Conservation (phyloP, 2,888 invertebrate genomes). For the Caenorhabditis sinica region DNA sequence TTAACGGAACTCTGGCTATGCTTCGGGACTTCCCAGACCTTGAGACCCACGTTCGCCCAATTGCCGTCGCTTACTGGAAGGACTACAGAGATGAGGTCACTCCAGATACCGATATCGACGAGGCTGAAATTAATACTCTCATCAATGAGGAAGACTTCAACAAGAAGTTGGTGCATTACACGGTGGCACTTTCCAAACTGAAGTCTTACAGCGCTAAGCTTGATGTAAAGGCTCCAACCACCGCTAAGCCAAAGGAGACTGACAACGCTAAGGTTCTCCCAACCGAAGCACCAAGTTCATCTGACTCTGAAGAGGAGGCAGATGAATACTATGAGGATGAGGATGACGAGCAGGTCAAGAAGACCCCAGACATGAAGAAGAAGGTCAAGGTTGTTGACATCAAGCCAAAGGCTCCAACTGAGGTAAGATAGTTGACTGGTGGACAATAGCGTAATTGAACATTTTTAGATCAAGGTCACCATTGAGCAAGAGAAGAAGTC, state of each 20-base stretch:
- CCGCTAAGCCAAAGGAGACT: slow-evolving; percentile 62
- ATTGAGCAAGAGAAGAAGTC: slow-evolving; percentile 57
- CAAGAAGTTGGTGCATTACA: slow-evolving; percentile 65
- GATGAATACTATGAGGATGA: slow-evolving; percentile 80
- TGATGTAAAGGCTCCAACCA: slow-evolving; percentile 68
- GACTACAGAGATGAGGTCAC: slow-evolving; percentile 83
- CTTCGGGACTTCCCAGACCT: slow-evolving; percentile 83
- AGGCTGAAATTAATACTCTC: slow-evolving; percentile 60
- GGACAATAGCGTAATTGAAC: background rate
- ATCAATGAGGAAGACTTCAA: slow-evolving; percentile 75
- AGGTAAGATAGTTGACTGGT: slow-evolving; percentile 28
- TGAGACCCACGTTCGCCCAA: slow-evolving; percentile 80
- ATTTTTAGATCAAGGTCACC: slow-evolving; percentile 54
- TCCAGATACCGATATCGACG: slow-evolving; percentile 77
- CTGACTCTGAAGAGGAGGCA: slow-evolving; percentile 75
- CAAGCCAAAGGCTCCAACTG: slow-evolving; percentile 51
- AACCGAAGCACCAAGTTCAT: slow-evolving; percentile 50
- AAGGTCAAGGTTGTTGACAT: slow-evolving; percentile 71
- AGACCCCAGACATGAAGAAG: slow-evolving; percentile 62
- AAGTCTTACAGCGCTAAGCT: slow-evolving; percentile 57
- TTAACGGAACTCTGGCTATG: slow-evolving; percentile 84
- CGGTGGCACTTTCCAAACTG: background rate
- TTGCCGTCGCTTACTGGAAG: slow-evolving; percentile 82
- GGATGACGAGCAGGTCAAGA: slow-evolving; percentile 76
- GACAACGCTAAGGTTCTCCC: slow-evolving; percentile 63